Evolutionary conservation across 2,888 invertebrate species (phyloP).

Genomic region (Trichopoda pennipes): DNA sequence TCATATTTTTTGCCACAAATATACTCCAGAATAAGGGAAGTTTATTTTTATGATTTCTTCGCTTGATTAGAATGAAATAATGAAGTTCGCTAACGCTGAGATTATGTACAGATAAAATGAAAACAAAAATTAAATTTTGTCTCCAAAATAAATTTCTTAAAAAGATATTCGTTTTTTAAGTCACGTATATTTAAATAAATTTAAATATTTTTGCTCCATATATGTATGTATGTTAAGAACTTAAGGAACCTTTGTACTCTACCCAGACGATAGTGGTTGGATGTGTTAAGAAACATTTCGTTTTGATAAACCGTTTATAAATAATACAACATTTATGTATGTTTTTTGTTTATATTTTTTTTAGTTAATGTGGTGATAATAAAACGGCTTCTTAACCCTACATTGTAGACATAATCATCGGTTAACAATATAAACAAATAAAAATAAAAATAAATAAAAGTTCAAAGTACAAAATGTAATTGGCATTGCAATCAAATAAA

Average conservation of each 20-base stretch:
- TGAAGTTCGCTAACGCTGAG: no score
- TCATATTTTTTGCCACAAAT: no score
- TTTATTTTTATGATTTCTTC: no score
- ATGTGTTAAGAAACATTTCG: neutral
- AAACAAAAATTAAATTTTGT: no score
- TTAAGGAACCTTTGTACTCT: constrained; percentile 46
- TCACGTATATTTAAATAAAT: neutral
- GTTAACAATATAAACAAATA: no score
- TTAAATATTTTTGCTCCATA: neutral
- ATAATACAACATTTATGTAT: constrained; percentile 5
- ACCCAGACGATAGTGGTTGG: constrained; percentile 39
- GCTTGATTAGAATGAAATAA: no score
- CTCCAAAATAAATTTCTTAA: no score
- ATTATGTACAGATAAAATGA: no score
- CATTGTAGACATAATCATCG: constrained; percentile 32
- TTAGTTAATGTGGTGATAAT: constrained; percentile 17
- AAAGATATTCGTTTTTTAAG: no score
- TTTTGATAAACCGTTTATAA: neutral
- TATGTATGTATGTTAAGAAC: neutral
- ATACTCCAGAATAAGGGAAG: no score
- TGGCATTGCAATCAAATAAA: constrained; percentile 54
- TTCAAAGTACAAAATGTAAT: constrained; percentile 62
- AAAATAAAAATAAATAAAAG: constrained; percentile 19
- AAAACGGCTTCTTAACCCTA: constrained; percentile 12
- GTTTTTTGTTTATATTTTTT: neutral